These are phyloP conservation scores for Stegostoma tigrinum DNA, from an alignment of 2,113 vertebrate genomes.

Conservation along the genomic window DNA sequence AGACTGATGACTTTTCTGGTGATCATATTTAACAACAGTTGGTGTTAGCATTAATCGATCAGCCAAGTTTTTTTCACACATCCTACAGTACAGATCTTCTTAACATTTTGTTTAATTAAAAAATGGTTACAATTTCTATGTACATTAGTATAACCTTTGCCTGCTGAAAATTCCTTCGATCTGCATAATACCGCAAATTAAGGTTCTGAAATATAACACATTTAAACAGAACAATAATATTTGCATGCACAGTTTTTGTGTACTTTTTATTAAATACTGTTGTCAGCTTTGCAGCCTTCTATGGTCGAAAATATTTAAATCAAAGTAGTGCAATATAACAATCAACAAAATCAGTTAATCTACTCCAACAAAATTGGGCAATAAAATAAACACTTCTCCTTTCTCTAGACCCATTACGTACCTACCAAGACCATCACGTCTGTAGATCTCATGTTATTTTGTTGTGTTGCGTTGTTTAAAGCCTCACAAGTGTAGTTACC, in stretches of 20 bases:
- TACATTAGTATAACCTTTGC: neutral
- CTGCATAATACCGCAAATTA: neutral
- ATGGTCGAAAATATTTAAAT: neutral
- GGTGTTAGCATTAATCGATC: neutral
- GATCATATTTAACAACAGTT: neutral
- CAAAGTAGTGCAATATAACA: neutral
- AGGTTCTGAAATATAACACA: neutral
- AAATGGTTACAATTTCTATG: neutral
- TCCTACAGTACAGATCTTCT: neutral
- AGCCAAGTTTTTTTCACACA: neutral
- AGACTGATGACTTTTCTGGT: neutral
- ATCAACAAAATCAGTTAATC: neutral
- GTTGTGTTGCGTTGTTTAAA: neutral
- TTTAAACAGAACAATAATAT: too few relatives aligned
- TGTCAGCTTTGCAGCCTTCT: too few relatives aligned
- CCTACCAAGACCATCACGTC: neutral
- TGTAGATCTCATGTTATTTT: neutral
- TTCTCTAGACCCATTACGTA: neutral
- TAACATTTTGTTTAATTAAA: neutral
- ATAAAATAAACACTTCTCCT: neutral
- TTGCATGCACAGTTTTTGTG: too few relatives aligned
- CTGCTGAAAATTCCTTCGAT: neutral
- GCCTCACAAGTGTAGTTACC: conserved; percentile 9
- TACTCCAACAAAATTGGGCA: too few relatives aligned
- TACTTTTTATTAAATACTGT: too few relatives aligned